phyloP scores from a whole-genome alignment of 1,140 invertebrate species.

The Apocrypta bakeri region DNA sequence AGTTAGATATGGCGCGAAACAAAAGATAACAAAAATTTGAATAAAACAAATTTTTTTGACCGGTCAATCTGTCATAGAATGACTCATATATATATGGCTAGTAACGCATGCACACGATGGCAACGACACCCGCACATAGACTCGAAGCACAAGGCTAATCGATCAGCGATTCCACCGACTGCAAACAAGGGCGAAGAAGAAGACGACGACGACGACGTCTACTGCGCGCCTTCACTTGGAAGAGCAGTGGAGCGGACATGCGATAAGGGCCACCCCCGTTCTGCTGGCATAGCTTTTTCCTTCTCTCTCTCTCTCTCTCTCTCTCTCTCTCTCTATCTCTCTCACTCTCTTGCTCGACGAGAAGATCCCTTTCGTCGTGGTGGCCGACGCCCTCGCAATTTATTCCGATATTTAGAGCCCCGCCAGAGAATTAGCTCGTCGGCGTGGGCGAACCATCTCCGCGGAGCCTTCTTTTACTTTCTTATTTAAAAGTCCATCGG shows the following conservation, averaged over 20 bases:
- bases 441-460: constrained; percentile 29
- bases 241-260: constrained; percentile 69
- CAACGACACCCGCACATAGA: background rate
- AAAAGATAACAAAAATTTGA: no score
- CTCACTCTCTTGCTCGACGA: constrained; percentile 52
- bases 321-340: constrained; percentile 37
- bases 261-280: constrained; percentile 68
- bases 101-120: no score
- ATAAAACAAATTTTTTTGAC: no score
- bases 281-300: background rate
- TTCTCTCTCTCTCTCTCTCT: no score
- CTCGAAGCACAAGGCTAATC: constrained; percentile 58
- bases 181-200: constrained; percentile 55
- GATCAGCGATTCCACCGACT: constrained; percentile 55
- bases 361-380: constrained; percentile 41
- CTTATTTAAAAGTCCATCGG: constrained; percentile 59
- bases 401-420: constrained; percentile 71
- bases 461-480: background rate
- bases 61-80: no score
- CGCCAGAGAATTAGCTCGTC: constrained; percentile 63
- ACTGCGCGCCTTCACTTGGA: constrained; percentile 61
- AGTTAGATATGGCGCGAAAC: no score
- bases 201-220: background rate
- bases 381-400: constrained; percentile 61
- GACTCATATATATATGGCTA: no score